phyloP scores from a whole-genome alignment of 2,797 vertebrate genomes.

The Schizopygopsis pylzovi region DNA sequence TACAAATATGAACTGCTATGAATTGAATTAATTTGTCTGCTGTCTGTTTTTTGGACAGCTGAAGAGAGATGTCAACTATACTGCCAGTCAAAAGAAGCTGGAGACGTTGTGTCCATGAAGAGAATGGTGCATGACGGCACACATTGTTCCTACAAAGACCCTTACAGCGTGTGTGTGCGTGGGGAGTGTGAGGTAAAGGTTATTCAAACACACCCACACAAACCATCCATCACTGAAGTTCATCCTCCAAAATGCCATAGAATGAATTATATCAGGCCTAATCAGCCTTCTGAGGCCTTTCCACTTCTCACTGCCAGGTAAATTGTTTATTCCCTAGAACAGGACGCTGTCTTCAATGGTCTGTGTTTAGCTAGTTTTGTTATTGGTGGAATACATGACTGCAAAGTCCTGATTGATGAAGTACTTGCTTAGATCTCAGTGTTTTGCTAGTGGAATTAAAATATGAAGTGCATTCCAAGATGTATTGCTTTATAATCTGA shows the following conservation, averaged over 20 bases:
- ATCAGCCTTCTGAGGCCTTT: slow-evolving; percentile 39
- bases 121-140: slow-evolving; percentile 95
- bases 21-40: slow-evolving; percentile 22
- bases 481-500: slow-evolving; percentile 32
- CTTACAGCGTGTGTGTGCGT: slow-evolving; percentile 90
- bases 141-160: slow-evolving; percentile 90
- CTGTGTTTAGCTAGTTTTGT: slow-evolving; percentile 11
- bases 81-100: slow-evolving; percentile 88
- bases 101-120: slow-evolving; percentile 89
- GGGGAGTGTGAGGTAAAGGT: slow-evolving; percentile 92
- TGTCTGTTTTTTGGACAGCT: slow-evolving; percentile 73
- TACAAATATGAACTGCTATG: background rate
- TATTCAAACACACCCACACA: slow-evolving; percentile 40
- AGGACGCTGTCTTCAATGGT: background rate
- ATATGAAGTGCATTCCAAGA: slow-evolving; percentile 26
- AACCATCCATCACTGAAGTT: slow-evolving; percentile 39
- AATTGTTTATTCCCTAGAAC: background rate
- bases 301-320: background rate
- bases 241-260: slow-evolving; percentile 41
- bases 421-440: background rate
- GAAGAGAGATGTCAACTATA: slow-evolving; percentile 91
- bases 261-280: slow-evolving; percentile 50
- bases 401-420: slow-evolving; percentile 12
- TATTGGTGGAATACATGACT: slow-evolving; percentile 28
- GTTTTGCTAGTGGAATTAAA: slow-evolving; percentile 37